These are phyloP conservation scores for Oreonectes daqikongensis DNA, from an alignment of 2,797 vertebrate genomes.

Conservation along the genomic window DNA sequence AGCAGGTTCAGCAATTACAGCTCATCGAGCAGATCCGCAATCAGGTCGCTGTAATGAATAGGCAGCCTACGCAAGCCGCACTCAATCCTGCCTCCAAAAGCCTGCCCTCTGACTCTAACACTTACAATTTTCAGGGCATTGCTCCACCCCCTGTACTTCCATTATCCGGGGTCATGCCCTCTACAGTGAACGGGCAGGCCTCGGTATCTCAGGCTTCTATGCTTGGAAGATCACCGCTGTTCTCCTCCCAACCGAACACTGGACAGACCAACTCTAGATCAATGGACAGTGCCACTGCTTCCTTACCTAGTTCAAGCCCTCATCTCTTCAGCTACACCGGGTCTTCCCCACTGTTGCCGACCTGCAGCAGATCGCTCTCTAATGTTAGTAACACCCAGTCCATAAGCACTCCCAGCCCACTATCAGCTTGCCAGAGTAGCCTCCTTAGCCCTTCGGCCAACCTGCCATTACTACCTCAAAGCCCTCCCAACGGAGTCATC, in stretches of 20 bases:
- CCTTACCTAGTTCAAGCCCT: conserved; percentile 68
- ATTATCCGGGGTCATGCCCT: conserved; percentile 79
- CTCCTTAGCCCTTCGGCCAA: conserved; percentile 81
- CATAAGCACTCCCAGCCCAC: conserved; percentile 77
- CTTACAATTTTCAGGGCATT: conserved; percentile 80
- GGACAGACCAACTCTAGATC: conserved; percentile 74
- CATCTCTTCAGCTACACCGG: conserved; percentile 69
- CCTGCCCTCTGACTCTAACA: conserved; percentile 67
- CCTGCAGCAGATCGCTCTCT: conserved; percentile 70
- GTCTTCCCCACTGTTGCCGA: conserved; percentile 73
- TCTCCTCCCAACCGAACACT: conserved; percentile 74
- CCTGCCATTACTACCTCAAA: conserved; percentile 95
- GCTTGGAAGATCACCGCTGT: conserved; percentile 76
- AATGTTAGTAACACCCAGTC: conserved; percentile 73
- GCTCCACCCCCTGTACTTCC: conserved; percentile 78
- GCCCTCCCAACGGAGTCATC: conserved; percentile 89
- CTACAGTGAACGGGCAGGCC: conserved; percentile 74
- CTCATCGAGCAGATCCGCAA: conserved; percentile 98
- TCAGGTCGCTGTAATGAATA: conserved; percentile 93
- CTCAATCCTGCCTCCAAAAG: conserved; percentile 76
- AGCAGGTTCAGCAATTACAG: conserved; percentile 96
- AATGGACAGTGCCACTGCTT: conserved; percentile 69
- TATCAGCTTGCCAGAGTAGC: conserved; percentile 79
- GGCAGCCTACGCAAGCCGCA: conserved; percentile 79
- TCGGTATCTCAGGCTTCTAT: conserved; percentile 69